Evolutionary conservation across 2,888 invertebrate genomes (phyloP).

Genomic region (Cheilosia pagana): DNA sequence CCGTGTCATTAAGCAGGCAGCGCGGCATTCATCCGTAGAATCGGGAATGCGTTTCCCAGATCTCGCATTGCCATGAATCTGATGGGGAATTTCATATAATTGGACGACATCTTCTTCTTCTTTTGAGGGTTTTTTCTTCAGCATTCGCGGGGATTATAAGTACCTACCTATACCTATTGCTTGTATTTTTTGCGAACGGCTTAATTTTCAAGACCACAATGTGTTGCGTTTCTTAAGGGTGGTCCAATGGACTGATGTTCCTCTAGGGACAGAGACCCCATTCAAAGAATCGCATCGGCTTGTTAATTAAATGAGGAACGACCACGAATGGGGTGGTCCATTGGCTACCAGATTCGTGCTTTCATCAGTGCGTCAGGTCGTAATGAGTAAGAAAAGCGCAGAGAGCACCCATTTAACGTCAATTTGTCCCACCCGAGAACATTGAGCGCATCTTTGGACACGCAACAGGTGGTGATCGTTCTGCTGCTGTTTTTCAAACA

Average conservation of each 20-base stretch:
- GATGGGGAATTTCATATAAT: constrained; percentile 56
- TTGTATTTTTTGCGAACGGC: constrained; percentile 45
- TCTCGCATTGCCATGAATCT: constrained; percentile 17
- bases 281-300: constrained; percentile 57
- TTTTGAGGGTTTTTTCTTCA: constrained; percentile 6
- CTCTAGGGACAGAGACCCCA: constrained; percentile 42
- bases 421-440: constrained; percentile 56
- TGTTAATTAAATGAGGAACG: constrained; percentile 39
- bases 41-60: constrained; percentile 30
- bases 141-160: constrained; percentile 31
- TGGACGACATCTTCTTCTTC: constrained; percentile 24
- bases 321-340: constrained; percentile 58
- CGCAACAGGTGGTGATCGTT: constrained; percentile 60
- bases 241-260: constrained; percentile 48
- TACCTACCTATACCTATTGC: constrained; percentile 12
- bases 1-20: constrained; percentile 56
- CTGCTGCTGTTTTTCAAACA: constrained; percentile 7
- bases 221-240: constrained; percentile 49
- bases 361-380: constrained; percentile 13
- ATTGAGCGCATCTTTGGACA: constrained; percentile 30
- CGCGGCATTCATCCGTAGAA: constrained; percentile 42
- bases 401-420: constrained; percentile 53
- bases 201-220: constrained; percentile 31
- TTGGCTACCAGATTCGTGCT: neutral
- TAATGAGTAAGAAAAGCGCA: constrained; percentile 47